Evolutionary conservation across 1,140 invertebrate genomes (phyloP), one percentile per base, ranked within the genome.

Genomic region (Heliconius hermathena): DNA sequence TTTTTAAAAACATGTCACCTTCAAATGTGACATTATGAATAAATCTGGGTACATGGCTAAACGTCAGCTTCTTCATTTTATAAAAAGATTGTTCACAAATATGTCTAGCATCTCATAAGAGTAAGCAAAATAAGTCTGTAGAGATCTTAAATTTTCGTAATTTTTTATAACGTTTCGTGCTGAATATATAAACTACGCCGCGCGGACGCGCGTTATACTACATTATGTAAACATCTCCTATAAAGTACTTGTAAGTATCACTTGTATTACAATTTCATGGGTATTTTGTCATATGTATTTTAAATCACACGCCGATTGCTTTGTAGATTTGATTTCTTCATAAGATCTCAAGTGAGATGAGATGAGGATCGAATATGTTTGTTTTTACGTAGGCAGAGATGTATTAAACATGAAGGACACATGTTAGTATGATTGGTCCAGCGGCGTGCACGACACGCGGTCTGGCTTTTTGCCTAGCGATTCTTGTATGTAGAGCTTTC

Each of bases 321-420:
- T 66, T 66, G 60, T 22, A 60, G 38, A 74, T 74, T 74, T 41
- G 33, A 57, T 57, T 74, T 74, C n/a, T 46, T 74, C 73, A 57
- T 57, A 46, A 8, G 73, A 74, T 52, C 54, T 29, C 29, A 36
- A 60, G 60, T n/a, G 71, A 60, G 76, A 71, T 78, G 52, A 78
- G 76, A 78, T 57, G 71, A 73, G 33, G 52, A 78, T 73, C 49
- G 76, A 71, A 71, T 49, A 11, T 22, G 36, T 71, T 71, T 66
- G 60, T 66, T 66, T 66, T 66, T 66, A 29, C 52, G 71, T 20
- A 5, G 18, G 49, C 20, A 20, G n/a, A 49, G 11, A 78, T 78
- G 76, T 78, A 73, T 78, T 73, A 78, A 49, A 73, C 76, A 78
- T 78, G 76, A 73, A 73, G 38, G 76, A 73, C 76, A 78, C 57